These are phyloP conservation scores for Champsocephalus esox DNA, from an alignment of 2,797 vertebrate genomes.

Conservation along the genomic window DNA sequence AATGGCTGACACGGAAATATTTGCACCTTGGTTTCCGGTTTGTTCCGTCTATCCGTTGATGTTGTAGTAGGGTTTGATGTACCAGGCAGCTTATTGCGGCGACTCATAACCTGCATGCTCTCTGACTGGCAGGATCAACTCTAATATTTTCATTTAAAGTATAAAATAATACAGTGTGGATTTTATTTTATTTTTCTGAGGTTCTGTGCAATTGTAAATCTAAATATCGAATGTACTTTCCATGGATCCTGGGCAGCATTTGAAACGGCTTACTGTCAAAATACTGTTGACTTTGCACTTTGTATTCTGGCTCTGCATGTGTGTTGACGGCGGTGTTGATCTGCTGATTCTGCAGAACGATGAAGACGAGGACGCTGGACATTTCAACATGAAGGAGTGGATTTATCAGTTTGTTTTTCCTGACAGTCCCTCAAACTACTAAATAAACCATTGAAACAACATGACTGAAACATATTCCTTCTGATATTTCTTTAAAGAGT, in stretches of 20 bases:
- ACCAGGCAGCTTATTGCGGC: conserved; percentile 34
- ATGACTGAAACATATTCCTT: not conserved
- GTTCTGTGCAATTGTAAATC: conserved; percentile 65
- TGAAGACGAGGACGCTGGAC: not conserved
- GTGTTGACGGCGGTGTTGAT: conserved; percentile 10
- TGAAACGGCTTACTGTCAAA: conserved; percentile 34
- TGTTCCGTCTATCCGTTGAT: conserved; percentile 10
- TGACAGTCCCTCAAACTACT: conserved; percentile 24
- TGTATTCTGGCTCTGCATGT: conserved; percentile 52
- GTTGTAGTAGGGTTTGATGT: conserved; percentile 28
- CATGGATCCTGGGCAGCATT: conserved; percentile 33
- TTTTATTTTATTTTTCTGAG: conserved; percentile 16
- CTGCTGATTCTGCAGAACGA: conserved; percentile 4
- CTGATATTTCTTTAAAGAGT: not conserved
- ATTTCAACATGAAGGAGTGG: not conserved
- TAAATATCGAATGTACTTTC: conserved; percentile 69
- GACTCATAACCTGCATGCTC: conserved; percentile 56
- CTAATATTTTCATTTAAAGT: conserved; percentile 12
- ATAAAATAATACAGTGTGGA: conserved; percentile 15
- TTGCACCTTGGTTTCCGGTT: conserved; percentile 9
- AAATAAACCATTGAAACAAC: conserved; percentile 34
- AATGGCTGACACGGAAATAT: not conserved
- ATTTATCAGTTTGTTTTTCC: conserved; percentile 30
- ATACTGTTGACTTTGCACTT: conserved; percentile 58
- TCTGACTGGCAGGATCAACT: conserved; percentile 16